phyloP scores from a whole-genome alignment of 2,113 vertebrate genomes.

The Gavia stellata region DNA sequence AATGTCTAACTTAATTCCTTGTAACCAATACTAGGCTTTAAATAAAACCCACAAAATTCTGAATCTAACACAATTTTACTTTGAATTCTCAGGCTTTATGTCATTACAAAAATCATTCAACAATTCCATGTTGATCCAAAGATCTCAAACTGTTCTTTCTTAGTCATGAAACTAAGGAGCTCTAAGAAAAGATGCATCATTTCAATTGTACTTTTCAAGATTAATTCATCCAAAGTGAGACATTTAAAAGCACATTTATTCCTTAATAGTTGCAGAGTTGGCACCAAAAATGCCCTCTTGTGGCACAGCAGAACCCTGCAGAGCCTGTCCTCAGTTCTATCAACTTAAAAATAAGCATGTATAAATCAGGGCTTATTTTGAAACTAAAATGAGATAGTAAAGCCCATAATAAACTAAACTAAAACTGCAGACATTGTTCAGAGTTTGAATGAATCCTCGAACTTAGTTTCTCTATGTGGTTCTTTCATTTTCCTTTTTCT shows the following conservation, averaged over 20 bases:
- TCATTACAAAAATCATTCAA: background rate
- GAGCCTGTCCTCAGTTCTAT: background rate
- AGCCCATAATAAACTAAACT: background rate
- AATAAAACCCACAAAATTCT: background rate
- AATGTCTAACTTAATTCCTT: background rate
- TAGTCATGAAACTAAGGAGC: background rate
- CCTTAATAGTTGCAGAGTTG: background rate
- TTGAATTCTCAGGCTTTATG: background rate
- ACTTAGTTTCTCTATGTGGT: background rate
- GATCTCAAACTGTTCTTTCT: background rate
- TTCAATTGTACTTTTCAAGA: background rate
- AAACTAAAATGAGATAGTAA: background rate
- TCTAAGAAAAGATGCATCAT: background rate
- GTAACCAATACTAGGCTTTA: background rate
- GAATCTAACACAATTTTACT: background rate
- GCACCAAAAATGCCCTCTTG: conserved; percentile 39
- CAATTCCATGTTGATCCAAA: background rate
- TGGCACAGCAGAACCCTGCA: conserved; percentile 8
- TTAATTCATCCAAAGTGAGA: background rate
- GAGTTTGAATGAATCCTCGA: background rate
- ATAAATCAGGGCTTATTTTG: background rate
- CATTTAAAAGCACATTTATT: background rate
- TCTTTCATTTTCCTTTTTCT: background rate
- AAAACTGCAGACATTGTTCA: background rate
- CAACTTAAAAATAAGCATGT: background rate